These are phyloP conservation scores for Melieria omissa DNA, from an alignment of 2,888 invertebrate genomes.

Conservation along the genomic window DNA sequence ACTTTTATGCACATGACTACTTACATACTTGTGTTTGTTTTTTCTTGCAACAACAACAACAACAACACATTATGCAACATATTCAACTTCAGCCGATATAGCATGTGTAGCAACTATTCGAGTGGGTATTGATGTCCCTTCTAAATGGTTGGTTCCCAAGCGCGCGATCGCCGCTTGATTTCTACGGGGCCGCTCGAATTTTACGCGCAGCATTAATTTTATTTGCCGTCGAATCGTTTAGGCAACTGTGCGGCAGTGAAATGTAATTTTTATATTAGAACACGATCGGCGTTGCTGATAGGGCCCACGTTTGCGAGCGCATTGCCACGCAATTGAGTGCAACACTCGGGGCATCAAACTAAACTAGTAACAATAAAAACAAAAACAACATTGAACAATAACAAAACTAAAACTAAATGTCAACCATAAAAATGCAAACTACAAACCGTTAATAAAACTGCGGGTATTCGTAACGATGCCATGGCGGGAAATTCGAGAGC, in stretches of 20 bases:
- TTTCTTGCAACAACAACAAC: too few species aligned
- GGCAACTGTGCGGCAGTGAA: slow-evolving; percentile 31
- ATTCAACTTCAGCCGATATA: too few species aligned
- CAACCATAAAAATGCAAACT: slow-evolving; percentile 57
- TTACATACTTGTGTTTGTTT: too few species aligned
- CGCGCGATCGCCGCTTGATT: too few species aligned
- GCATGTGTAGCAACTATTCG: too few species aligned
- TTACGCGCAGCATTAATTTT: too few species aligned
- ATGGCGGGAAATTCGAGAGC: slow-evolving; percentile 37
- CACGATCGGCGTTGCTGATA: slow-evolving; percentile 28
- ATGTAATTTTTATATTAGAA: slow-evolving; percentile 34
- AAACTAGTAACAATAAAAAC: neutral
- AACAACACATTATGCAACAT: too few species aligned
- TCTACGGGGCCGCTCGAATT: too few species aligned
- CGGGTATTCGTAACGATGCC: slow-evolving; percentile 15
- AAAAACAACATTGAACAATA: neutral
- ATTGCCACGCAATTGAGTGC: neutral
- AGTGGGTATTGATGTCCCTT: too few species aligned
- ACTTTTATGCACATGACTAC: too few species aligned
- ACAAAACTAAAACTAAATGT: slow-evolving; percentile 50
- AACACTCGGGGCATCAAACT: neutral
- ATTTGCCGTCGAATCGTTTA: slow-evolving; percentile 20
- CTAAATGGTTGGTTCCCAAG: too few species aligned
- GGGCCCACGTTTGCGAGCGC: slow-evolving; percentile 20
- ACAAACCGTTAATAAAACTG: slow-evolving; percentile 55